Evolutionary conservation across 1,140 invertebrate genomes (phyloP), one percentile per base, ranked within the genome.

Genomic region (Formica selysi): DNA sequence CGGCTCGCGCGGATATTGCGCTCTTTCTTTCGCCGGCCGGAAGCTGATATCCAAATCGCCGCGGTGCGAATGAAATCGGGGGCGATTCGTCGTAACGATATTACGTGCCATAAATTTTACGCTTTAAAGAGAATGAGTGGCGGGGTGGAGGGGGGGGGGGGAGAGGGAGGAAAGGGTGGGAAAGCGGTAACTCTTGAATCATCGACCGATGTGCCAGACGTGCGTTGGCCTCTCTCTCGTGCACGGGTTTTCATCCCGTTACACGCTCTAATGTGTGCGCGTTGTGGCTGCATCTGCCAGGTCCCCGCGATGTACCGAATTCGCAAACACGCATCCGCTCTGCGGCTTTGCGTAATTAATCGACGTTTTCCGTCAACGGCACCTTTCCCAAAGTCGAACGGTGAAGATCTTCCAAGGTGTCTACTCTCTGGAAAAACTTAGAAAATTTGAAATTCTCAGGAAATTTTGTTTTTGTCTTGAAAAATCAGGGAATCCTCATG

Each of bases 61-160:
- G 44, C 36, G 67, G 22, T 26, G 74, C 78, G 59, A 85, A 79
- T 51, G 22, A 26, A 88, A 89, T 86, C 76, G 59, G 48, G 16
- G 5, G 29, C 71, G 61, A 88, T 83, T 86, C 36, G 76, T 71
- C 29, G 67, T 90, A 90, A 90, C 70, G 88, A 86, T 86, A 88
- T 90, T 90, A 88, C 65, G 65, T 32, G 89, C 54, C 59, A 79
- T 90, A 88, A 90, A 91, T 90, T 74, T 88, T 32, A 41, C 22
- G 32, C 48, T 26, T 38, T n/a, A 26, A 32, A 68, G 32, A 44
- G 62, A 44, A 11, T 54, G 8, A 10, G 38, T 19, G 16, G 10
- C 7, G 29, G 7, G 22, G 3, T 32, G 26, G 38, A 16, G 41
- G 16, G 22, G 26, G 8, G 2, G 3, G 2, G 32, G 1, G 32